Evolutionary conservation across 2,113 vertebrate genomes (phyloP).

Genomic region (Ptyas mucosa): DNA sequence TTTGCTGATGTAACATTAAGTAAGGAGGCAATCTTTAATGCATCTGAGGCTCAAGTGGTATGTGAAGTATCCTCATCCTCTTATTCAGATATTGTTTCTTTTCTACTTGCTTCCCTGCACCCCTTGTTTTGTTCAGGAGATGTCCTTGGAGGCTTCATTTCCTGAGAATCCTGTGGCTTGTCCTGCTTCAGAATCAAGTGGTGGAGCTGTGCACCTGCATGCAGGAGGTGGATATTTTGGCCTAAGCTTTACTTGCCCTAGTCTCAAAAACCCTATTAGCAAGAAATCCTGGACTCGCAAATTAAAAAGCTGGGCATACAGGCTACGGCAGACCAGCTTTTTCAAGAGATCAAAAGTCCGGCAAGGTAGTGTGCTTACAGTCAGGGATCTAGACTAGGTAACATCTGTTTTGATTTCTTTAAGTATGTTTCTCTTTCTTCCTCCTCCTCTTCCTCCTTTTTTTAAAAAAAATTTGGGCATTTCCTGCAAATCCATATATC

Average conservation of each 20-base stretch:
- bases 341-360: slow-evolving; percentile 91
- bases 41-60: too few species aligned
- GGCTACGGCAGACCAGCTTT: slow-evolving; percentile 91
- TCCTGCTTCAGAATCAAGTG: slow-evolving; percentile 67
- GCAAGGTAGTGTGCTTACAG: slow-evolving; percentile 90
- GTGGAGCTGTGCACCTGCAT: slow-evolving; percentile 82
- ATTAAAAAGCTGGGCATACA: slow-evolving; percentile 95
- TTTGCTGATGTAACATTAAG: neutral
- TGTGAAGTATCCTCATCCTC: too few species aligned
- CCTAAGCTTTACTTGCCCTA: slow-evolving; percentile 98
- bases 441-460: slow-evolving; percentile 28
- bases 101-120: neutral
- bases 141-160: slow-evolving; percentile 77
- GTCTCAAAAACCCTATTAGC: slow-evolving; percentile 96
- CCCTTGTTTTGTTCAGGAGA: slow-evolving; percentile 73
- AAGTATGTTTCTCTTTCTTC: slow-evolving; percentile 41
- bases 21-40: neutral
- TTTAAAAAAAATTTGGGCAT: neutral
- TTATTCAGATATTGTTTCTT: neutral
- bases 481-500: slow-evolving; percentile 1
- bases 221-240: slow-evolving; percentile 98
- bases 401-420: slow-evolving; percentile 69
- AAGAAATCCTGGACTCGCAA: slow-evolving; percentile 95
- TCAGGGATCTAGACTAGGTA: slow-evolving; percentile 72
- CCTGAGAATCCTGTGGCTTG: slow-evolving; percentile 74